Base-by-base conservation (phyloP, 1,140 invertebrate species). In the Zaprionus capensis region DNA sequence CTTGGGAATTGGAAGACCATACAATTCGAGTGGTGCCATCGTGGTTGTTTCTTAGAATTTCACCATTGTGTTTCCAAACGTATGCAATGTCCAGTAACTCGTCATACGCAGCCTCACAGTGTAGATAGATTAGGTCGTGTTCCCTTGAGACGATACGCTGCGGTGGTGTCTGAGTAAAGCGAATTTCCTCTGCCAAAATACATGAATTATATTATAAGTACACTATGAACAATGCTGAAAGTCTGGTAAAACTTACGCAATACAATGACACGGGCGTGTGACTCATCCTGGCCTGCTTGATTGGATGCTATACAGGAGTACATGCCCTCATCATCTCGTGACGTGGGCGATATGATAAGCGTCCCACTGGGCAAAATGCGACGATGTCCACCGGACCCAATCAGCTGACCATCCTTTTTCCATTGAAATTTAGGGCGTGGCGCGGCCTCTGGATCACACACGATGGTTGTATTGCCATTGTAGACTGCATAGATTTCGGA, bases 361-460 rank as follows among this genome's bases (percentile, higher is more conserved):
- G 96, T 97, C 20, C 97, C 97, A 93, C 95, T 97, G 61, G 96
- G 95, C 41, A 97, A 93, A 62, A 98, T 97, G 76, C 94, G 95
- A 82, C 97, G 94, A 86, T 96, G 95, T 3, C 97, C 97, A 34
- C 97, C 96, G 34, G 95, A 93, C 70, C 96, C 97, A 57, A 98
- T 95, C 2, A 96, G 93, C 83, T 96, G 96, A 20, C 96, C 97
- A 94, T 99, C 96, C 93, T 98, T 98, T 88, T 97, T 97, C 98
- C 98, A 99, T 46, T 95, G 94, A 88, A 98, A 98, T 80, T 95
- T 95, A 0, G 98, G 97, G 77, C 94, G 95, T 1, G 99, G 98
- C 4, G 98, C 98, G 20, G 98, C 98, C 94, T 99, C 98, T 0
- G 98, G 98, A 82, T 97, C 96, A 93, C 98, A 99, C 44, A 95